A percentile compares a stretch with the other conserved stretches of the same genome.
These are phyloP conservation scores for Acheta domesticus DNA, from an alignment of 2,888 invertebrate species.

Conservation along the genomic window DNA sequence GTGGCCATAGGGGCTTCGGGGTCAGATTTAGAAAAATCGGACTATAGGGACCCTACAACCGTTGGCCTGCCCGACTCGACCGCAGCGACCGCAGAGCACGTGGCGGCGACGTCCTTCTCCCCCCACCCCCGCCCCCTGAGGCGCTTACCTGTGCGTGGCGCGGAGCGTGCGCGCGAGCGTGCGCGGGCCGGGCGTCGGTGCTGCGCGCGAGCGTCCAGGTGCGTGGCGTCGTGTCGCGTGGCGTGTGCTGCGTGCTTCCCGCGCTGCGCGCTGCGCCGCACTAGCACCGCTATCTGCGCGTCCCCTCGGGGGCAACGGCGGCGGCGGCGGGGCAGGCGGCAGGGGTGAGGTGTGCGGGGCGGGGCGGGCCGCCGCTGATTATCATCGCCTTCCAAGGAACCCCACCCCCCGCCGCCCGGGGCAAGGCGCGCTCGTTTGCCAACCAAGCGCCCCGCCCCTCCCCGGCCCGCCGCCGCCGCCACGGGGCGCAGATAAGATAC, in stretches of 20 bases:
- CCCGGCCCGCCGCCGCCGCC: neutral
- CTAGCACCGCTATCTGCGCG: neutral
- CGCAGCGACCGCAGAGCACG: too few relatives aligned
- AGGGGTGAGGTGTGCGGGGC: neutral
- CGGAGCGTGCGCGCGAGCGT: too few relatives aligned
- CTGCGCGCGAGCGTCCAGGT: too few relatives aligned
- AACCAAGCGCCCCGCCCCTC: neutral
- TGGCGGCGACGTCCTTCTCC: too few relatives aligned
- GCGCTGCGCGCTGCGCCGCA: neutral
- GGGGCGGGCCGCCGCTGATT: neutral
- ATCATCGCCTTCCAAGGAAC: neutral
- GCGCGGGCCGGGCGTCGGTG: too few relatives aligned
- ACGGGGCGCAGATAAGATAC: neutral
- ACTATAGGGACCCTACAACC: too few relatives aligned
- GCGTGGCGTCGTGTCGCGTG: too few relatives aligned
- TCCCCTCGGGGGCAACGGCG: neutral
- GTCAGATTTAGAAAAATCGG: too few relatives aligned
- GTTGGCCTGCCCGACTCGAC: too few relatives aligned
- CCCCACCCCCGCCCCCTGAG: too few relatives aligned
- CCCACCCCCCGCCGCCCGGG: neutral
- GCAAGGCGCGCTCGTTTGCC: slow-evolving; percentile 1
- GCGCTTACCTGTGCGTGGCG: too few relatives aligned
- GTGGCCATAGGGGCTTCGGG: too few relatives aligned
- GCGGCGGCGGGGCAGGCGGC: neutral
- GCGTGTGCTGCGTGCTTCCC: neutral